Evolutionary conservation across 2,797 vertebrate species (phyloP), one percentile per base, ranked within the genome.

Genomic region (Brachyrhaphis roseni): DNA sequence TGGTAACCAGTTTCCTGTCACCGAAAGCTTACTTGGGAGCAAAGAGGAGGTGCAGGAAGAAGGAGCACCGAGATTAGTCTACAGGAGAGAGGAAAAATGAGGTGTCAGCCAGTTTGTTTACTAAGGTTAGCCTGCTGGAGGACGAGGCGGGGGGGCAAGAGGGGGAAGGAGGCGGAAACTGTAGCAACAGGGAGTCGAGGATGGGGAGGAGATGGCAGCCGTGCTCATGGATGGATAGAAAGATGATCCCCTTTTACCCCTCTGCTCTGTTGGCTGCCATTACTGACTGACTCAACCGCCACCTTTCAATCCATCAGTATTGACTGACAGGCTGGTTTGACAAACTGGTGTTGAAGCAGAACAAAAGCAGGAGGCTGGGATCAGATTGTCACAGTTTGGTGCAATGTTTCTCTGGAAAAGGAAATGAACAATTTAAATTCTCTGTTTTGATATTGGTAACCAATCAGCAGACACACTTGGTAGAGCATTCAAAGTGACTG

Each of bases 1-100:
- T 96, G 95, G 94, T 94, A 92, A 90, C 92, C 91, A 92, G 92
- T 93, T 95, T 94, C 92, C 94, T 95, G 94, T 95, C 95, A 93
- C 88, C 92, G 87, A 87, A 89, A 90, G 89, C 89, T 90, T 90
- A 86, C 91, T 91, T 91, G 86, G 90, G 91, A 93, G 84, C 81
- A 77, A 62, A 83, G 83, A 77, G 74, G 72, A 84, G 80, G 80
- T 74, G 81, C 75, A 75, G 77, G 78, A 76, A 41, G 84, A 78
- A 87, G 87, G 72, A 84, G 80, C 77, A 85, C 76, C 62, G 68
- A 82, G 84, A 84, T 88, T 82, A 88, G 82, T 85, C 83, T 91
- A 76, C 88, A 86, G 87, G 76, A 85, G 85, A 86, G 73, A 76
- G 82, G 66, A 78, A 82, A 91, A 86, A 88, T 83, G 49, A 88